phyloP scores from a whole-genome alignment of 2,113 vertebrate species.

The Drymodes brunneopygia region DNA sequence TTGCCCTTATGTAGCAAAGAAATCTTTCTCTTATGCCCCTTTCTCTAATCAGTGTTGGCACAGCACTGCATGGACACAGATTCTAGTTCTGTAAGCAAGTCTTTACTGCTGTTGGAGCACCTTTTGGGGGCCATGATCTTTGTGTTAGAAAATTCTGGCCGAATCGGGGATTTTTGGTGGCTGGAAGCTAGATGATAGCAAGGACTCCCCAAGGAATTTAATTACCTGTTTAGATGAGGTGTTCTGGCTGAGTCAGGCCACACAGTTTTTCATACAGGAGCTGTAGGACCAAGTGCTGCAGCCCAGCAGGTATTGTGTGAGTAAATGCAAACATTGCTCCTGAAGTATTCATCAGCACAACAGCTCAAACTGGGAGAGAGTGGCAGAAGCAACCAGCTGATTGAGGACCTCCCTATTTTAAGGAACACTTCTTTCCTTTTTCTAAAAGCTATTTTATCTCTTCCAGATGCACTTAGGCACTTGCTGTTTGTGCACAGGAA shows the following conservation, averaged over 20 bases:
- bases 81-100: neutral
- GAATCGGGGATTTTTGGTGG: neutral
- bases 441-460: neutral
- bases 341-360: neutral
- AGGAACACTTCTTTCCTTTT: neutral
- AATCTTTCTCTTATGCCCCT: neutral
- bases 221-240: neutral
- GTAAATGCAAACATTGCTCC: neutral
- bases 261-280: neutral
- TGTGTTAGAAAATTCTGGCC: neutral
- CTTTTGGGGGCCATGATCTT: neutral
- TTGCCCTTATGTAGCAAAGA: neutral
- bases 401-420: neutral
- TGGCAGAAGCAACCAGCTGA: neutral
- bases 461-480: neutral
- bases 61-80: neutral
- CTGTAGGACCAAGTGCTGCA: neutral
- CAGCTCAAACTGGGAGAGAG: neutral
- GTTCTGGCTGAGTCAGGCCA: neutral
- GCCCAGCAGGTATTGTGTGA: neutral
- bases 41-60: neutral
- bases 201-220: neutral
- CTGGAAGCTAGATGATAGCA: neutral
- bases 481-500: neutral
- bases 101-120: neutral